Conservation (phyloP, 1,140 invertebrate species). For the Chrysopa pallens region DNA sequence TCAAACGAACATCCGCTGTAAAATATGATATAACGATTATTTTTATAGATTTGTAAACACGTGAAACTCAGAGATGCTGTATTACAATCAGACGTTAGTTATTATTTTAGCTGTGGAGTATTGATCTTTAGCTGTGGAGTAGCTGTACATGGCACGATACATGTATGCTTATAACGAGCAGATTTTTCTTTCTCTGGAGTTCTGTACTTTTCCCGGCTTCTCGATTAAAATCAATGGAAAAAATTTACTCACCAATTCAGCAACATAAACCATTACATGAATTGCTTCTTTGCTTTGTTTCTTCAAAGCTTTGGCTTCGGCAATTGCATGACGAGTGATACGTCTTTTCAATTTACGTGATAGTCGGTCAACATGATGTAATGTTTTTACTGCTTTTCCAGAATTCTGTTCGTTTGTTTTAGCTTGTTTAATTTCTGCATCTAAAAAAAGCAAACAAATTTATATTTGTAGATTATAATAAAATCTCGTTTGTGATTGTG, state of each 20-base stretch:
- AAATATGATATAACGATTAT: no score
- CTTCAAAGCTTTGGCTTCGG: slow-evolving; percentile 54
- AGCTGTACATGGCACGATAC: no score
- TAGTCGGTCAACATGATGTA: slow-evolving; percentile 54
- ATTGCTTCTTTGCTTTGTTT: slow-evolving; percentile 61
- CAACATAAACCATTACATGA: slow-evolving; percentile 51
- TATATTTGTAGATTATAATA: no score
- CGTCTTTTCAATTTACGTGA: slow-evolving; percentile 47
- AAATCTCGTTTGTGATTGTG: no score
- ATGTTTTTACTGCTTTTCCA: slow-evolving; percentile 44
- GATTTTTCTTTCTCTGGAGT: no score
- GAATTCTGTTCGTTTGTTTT: not conserved
- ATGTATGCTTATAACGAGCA: no score
- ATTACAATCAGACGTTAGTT: not conserved
- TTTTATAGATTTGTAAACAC: no score
- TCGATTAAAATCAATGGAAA: not conserved
- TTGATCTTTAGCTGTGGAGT: no score
- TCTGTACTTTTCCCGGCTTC: no score
- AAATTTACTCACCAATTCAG: slow-evolving; percentile 43
- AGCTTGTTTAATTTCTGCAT: slow-evolving; percentile 10
- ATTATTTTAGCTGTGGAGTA: no score
- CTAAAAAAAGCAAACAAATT: no score
- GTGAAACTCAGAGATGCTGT: not conserved
- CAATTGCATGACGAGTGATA: slow-evolving; percentile 49
- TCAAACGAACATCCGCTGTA: no score